These are phyloP conservation scores for Perdita meconis DNA, from an alignment of 2,888 invertebrate species.

Conservation along the genomic window DNA sequence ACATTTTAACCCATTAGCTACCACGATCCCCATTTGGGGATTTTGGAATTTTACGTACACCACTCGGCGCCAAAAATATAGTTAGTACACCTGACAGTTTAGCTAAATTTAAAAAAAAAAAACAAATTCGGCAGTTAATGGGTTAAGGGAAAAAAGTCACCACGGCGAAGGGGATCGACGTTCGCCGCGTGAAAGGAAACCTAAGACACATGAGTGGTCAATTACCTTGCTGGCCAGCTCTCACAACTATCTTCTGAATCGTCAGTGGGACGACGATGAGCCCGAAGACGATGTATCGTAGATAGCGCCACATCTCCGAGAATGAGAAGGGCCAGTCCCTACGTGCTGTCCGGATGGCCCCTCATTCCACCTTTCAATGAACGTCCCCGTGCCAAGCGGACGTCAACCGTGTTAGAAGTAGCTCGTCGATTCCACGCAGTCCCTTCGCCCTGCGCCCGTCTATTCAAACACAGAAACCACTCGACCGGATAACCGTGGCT, in stretches of 20 bases:
- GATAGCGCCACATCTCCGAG: constrained; percentile 76
- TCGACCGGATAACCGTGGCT: constrained; percentile 27
- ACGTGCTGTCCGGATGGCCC: constrained; percentile 65
- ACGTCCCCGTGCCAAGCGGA: constrained; percentile 39
- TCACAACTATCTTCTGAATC: constrained; percentile 71
- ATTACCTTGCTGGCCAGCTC: constrained; percentile 78
- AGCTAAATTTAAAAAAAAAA: too few relatives aligned
- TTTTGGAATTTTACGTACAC: too few relatives aligned
- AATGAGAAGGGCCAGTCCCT: constrained; percentile 73
- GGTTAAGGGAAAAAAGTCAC: background rate
- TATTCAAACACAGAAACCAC: constrained; percentile 36
- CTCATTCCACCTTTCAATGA: constrained; percentile 58
- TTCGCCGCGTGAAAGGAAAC: background rate
- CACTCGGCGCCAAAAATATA: too few relatives aligned
- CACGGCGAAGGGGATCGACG: background rate
- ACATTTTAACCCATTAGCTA: too few relatives aligned
- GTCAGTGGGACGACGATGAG: constrained; percentile 74
- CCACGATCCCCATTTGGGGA: too few relatives aligned
- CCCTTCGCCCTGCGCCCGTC: constrained; percentile 10
- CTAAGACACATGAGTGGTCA: constrained; percentile 21
- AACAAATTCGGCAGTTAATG: too few relatives aligned
- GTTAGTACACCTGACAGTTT: too few relatives aligned
- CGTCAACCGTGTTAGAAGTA: constrained; percentile 25
- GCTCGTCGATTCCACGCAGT: constrained; percentile 10
- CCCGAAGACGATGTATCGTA: constrained; percentile 67